phyloP scores from a whole-genome alignment of 2,113 vertebrate genomes.

The Paramormyrops kingsleyae region DNA sequence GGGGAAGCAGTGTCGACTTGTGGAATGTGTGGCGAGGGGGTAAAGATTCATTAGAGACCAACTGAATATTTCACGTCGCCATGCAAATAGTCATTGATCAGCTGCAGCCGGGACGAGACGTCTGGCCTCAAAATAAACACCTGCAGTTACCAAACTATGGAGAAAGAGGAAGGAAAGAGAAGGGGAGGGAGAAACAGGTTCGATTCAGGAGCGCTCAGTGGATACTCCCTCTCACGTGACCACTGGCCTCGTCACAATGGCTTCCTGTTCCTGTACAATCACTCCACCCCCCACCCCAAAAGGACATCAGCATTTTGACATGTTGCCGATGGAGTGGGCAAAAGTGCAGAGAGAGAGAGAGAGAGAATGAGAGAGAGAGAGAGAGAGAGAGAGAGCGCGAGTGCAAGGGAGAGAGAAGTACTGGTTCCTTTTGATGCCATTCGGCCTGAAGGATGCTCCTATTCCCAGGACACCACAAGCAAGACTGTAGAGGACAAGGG shows the following conservation, averaged over 20 bases:
- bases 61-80: conserved; percentile 56
- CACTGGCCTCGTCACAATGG: conserved; percentile 69
- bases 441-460: conserved; percentile 46
- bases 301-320: conserved; percentile 54
- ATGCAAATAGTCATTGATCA: conserved; percentile 55
- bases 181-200: conserved; percentile 18
- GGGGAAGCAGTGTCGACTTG: conserved; percentile 54
- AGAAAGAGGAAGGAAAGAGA: conserved; percentile 19
- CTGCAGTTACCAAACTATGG: conserved; percentile 50
- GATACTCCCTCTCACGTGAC: conserved; percentile 70
- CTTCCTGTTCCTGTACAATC: conserved; percentile 74
- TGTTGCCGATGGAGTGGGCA: conserved; percentile 50
- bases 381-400: conserved; percentile 29
- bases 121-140: conserved; percentile 36
- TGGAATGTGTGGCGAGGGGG: conserved; percentile 58
- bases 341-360: conserved; percentile 31
- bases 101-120: conserved; percentile 38
- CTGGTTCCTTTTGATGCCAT: conserved; percentile 43
- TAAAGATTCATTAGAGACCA: conserved; percentile 65
- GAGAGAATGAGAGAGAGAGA: not conserved
- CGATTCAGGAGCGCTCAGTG: conserved; percentile 65
- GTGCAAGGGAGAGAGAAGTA: conserved; percentile 30
- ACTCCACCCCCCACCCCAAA: conserved; percentile 50
- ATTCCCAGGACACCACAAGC: conserved; percentile 42
- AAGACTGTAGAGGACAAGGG: conserved; percentile 39